Base-by-base conservation (phyloP, 1,140 invertebrate species). In the Zaprionus gabonicus region DNA sequence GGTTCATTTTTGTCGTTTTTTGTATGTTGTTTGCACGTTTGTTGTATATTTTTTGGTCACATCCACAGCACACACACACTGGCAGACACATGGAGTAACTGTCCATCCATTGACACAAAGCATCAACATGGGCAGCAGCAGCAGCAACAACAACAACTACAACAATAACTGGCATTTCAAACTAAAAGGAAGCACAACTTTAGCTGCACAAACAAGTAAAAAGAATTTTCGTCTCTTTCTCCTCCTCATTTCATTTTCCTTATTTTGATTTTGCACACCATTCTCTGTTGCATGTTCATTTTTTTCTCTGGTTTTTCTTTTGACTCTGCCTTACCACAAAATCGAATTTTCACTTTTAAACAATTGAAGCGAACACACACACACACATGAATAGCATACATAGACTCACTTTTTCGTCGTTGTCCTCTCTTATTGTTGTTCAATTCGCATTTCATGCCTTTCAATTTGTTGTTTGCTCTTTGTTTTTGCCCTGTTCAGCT, bases 281-380 rank as follows among this genome's bases (percentile, higher is more conserved):
- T 83, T 87, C 78, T 20, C 20, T 82, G 55, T 63, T 73, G 64
- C 7, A 17, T 46, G 6, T 46, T 34, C 31, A 7, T 41, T 41
- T 41, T 41, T 41, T 5, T 41, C 3, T 12, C 5, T 68, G 20
- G 20, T 20, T 20, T 53, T 36, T 51, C 59, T 72, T 69, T 85
- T 75, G 67, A 23, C 36, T 53, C 20, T 81, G 66, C 76, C 62
- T 76, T 83, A 63, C 90, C 90, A 78, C 90, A 91, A 91, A 91
- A 91, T 91, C 82, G 90, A 90, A 91, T 91, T 91, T 91, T 90
- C 90, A 91, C 90, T 91, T 83, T 90, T 88, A 85, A 90, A 90
- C 90, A 91, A 91, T 91, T 91, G 85, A 78, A 76, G 90, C 83
- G 69, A 72, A 66, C 72, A 86, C 46, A 62, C 67, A 59, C 71